Percentiles rank a stretch among this genome's conserved stretches.
These are phyloP conservation scores for Oryzias curvinotus DNA, from an alignment of 2,113 vertebrate genomes.

Conservation along the genomic window DNA sequence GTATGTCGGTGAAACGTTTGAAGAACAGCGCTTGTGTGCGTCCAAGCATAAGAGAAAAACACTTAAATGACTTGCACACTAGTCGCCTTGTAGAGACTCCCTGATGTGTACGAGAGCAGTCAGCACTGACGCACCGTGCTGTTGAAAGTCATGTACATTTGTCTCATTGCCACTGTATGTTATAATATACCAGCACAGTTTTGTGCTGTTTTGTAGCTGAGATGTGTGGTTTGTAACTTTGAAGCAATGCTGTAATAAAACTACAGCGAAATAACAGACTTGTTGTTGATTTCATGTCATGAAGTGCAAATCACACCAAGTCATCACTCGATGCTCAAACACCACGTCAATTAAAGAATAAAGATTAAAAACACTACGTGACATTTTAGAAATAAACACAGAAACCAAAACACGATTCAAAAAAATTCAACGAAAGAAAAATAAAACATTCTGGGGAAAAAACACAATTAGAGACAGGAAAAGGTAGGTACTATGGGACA, in stretches of 20 bases:
- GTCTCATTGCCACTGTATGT: slow-evolving; percentile 40
- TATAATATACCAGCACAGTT: slow-evolving; percentile 40
- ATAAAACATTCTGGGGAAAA: too few species aligned
- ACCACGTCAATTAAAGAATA: too few species aligned
- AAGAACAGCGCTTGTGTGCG: too few species aligned
- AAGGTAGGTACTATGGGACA: too few species aligned
- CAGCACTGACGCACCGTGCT: slow-evolving; percentile 17
- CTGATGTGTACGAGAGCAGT: slow-evolving; percentile 34
- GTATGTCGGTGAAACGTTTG: not conserved
- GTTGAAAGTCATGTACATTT: slow-evolving; percentile 36
- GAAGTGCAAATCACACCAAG: too few species aligned
- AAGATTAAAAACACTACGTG: too few species aligned
- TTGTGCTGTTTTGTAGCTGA: slow-evolving; percentile 55
- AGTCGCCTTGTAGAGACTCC: slow-evolving; percentile 14
- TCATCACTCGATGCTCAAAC: too few species aligned
- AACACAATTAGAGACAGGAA: too few species aligned
- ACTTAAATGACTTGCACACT: not conserved
- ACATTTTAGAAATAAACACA: too few species aligned
- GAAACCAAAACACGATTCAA: too few species aligned
- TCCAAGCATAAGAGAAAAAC: not conserved
- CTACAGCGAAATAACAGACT: slow-evolving; percentile 12
- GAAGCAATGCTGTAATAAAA: slow-evolving; percentile 64
- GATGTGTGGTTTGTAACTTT: slow-evolving; percentile 46
- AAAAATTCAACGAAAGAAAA: too few species aligned
- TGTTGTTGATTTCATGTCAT: not conserved